These are phyloP conservation scores for rat (Rattus norvegicus) DNA, from an alignment of 2,113 vertebrate genomes.

Conservation along the genomic window GRCr8 NC_086033.1:24020001-24020500, in stretches of 20 bases:
- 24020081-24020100: neutral
- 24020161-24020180: neutral
- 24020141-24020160: neutral
- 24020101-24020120: neutral
- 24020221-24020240: neutral
- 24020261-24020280: neutral
- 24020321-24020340: neutral
- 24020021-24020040: neutral
- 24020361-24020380: neutral
- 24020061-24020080: too few relatives aligned
- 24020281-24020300: neutral
- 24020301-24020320: neutral
- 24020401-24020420: neutral
- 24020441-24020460: too few relatives aligned
- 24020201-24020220: neutral
- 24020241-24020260: neutral
- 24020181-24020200: neutral
- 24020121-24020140: neutral
- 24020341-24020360: neutral
- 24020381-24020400: neutral
- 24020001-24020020: neutral
- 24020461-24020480: too few relatives aligned
- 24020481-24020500: too few relatives aligned
- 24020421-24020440: neutral
- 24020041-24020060: neutral